phyloP scores from a whole-genome alignment of 2,888 invertebrate genomes.

The Stenchaetothrips biformis region DNA sequence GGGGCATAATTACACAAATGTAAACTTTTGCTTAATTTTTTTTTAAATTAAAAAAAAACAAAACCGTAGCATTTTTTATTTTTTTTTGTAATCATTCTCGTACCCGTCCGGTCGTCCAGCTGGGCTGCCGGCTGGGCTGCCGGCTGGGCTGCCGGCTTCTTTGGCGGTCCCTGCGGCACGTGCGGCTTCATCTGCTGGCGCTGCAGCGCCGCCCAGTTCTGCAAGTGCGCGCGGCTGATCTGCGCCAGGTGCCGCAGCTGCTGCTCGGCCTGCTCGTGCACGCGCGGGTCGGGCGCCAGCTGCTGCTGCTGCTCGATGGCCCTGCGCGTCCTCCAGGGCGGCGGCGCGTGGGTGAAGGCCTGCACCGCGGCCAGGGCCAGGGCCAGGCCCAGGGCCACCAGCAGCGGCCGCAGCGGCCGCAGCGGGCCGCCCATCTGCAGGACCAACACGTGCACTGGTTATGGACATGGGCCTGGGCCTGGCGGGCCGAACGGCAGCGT shows the following conservation, averaged over 20 bases:
- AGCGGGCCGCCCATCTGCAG: not conserved
- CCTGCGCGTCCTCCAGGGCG: not conserved
- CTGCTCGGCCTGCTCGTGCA: not conserved
- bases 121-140: not conserved
- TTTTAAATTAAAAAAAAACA: not conserved
- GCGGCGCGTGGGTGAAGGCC: not conserved
- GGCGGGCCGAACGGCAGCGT: too few species aligned
- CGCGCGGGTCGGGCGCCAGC: not conserved
- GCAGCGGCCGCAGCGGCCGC: not conserved
- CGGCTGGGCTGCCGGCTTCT: not conserved
- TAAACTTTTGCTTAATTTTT: too few species aligned
- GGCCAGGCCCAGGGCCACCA: not conserved
- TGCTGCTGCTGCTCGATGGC: not conserved
- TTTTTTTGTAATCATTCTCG: not conserved
- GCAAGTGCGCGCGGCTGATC: not conserved
- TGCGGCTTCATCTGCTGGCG: not conserved
- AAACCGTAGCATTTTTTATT: not conserved
- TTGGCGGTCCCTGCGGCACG: not conserved
- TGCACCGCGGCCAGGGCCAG: not conserved
- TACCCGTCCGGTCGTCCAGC: not conserved
- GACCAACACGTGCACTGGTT: too few species aligned
- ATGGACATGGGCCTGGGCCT: too few species aligned
- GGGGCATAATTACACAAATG: too few species aligned
- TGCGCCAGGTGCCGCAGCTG: not conserved
- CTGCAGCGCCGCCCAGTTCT: not conserved